A percentile compares a stretch with the other conserved stretches of the same genome.
phyloP scores from a whole-genome alignment of 2,888 invertebrate species.

The Sepioteuthis lessoniana region DNA sequence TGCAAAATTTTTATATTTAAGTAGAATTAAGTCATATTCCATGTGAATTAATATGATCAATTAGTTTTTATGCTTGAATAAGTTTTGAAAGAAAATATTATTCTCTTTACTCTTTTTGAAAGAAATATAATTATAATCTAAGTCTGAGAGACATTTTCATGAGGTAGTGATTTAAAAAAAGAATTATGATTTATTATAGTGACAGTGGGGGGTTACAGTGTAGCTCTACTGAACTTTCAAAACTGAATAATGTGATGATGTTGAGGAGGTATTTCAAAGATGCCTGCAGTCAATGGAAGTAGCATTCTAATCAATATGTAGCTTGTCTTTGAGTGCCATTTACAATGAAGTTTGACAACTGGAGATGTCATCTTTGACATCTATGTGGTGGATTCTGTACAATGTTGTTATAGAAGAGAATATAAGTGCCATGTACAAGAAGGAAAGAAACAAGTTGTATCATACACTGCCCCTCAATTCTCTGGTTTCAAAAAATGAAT shows the following conservation, averaged over 20 bases:
- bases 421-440: neutral
- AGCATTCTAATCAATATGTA: slow-evolving; percentile 21
- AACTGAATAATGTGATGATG: slow-evolving; percentile 5
- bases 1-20: no score
- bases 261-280: neutral
- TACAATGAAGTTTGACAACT: slow-evolving; percentile 33
- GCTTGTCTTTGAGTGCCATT: slow-evolving; percentile 23
- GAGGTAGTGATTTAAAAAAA: no score
- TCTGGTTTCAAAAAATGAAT: neutral
- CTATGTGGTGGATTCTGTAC: neutral
- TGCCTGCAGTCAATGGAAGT: neutral
- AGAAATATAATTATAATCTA: no score
- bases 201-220: neutral
- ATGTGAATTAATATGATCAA: no score
- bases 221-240: neutral
- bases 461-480: neutral
- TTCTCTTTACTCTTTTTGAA: no score
- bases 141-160: no score
- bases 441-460: slow-evolving; percentile 2
- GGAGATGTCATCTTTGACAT: slow-evolving; percentile 8
- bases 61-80: no score
- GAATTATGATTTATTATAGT: neutral
- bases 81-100: no score
- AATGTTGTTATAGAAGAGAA: neutral
- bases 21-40: no score